Base-by-base conservation (phyloP, 2,113 vertebrate genomes). In the Casuarius casuarius region DNA sequence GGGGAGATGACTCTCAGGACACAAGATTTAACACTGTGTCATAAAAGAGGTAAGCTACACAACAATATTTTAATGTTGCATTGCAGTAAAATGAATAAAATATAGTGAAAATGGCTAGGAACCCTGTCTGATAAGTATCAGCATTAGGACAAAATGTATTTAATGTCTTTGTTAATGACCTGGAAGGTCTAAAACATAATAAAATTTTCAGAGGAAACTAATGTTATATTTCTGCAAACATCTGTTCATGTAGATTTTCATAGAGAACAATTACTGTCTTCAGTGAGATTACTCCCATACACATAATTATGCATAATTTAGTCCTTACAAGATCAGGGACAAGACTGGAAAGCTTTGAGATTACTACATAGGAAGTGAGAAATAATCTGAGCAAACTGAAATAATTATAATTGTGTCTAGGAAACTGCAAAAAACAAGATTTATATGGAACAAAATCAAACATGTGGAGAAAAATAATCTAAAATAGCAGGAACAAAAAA, bases 311-410 rank as follows among this genome's bases (percentile, higher is more conserved):
- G 89, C 65, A 59, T 84, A 79, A 89, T 82, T 92, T 84, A 87
- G 80, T 68, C 84, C 84, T 91, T 74, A 81, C 80, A 84, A 68
- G 62, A 89, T 84, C 77, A 72, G 70, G 76, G 56, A 89, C 68
- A 89, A 95, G 63, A 79, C 33, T 87, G 77, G 77, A 92, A 96
- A 78, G 74, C 90, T 58, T 70, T 84, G 48, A 76, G 77, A 89
- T 40, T 89, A 67, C 77, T 82, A 46, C 0, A 12, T 66, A 94
- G 86, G 87, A 94, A 95, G 74, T 62, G 44, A 96, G 81, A 92
- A 96, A 72, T 76, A 91, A 82, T 76, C 76, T 48, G 91, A 73
- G 77, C 23, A 73, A 92, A 89, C 68, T 76, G 74, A 94, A 84
- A 70, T 87, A 94, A 92, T 95, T 94, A 91, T 79, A 96, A 40